Evolutionary conservation across 2,888 invertebrate genomes (phyloP), one percentile per base, ranked within the genome.

Genomic region (Rhimphoctona megacephalus): DNA sequence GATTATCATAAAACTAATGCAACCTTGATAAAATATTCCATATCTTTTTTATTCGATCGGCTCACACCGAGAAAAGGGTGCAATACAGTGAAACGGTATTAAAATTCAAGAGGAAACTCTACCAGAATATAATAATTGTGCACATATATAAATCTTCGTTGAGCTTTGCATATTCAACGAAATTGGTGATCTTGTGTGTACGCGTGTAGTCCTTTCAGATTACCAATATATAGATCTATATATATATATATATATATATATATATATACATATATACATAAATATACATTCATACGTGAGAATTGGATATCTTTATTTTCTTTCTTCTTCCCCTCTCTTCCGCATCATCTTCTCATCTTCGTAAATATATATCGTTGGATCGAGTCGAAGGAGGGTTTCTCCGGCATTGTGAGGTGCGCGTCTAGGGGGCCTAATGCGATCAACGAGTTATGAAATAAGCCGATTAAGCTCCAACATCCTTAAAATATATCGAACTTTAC

Each of bases 401-500:
- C 61, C 73, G 67, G 78, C 73, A 78, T 82, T 77, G 81, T 49
- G 61, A 82, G 61, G 72, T 76, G 80, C 66, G 76, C 74, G 78
- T 46, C 70, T 80, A 46, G 33, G 17, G 74, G 81, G 77, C 78
- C 87, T 82, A 85, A 87, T 79, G 72, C 85, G 87, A 85, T 85
- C 82, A 85, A 85, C 85, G 82, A 82, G 85, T 84, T 85, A 85
- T 81, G 73, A 78, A 81, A 86, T 86, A 83, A 86, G 81, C 83
- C 86, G 84, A 84, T 86, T 64, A 74, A 77, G 67, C 81, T 61
- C 72, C 77, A 36, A 83, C 78, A 81, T 73, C 84, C 80, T 66
- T 46, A 39, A 52, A 46, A 69, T 76, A 80, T 79, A 81, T 83
- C 76, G 30, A 43, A 66, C 36, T 81, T 76, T 76, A 74, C 39